Evolutionary conservation across 2,113 vertebrate species (phyloP).

Genomic region (Poecile atricapillus): DNA sequence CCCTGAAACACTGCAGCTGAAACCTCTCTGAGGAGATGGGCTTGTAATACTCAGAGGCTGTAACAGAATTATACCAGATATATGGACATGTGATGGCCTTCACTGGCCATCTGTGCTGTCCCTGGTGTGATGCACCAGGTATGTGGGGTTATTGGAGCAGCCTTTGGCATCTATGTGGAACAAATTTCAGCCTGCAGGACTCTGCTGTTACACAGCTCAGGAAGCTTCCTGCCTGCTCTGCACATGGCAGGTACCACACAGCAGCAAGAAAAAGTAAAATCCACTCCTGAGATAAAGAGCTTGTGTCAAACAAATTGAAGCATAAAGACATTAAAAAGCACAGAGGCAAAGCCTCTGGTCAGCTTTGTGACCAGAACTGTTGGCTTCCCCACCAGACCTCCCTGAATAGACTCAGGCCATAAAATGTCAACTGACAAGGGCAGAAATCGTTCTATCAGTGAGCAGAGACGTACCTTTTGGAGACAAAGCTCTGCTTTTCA

Average conservation of each 20-base stretch:
- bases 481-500: neutral
- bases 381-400: neutral
- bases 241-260: neutral
- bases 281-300: neutral
- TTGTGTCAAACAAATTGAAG: neutral
- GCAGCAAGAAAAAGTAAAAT: neutral
- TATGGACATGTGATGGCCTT: neutral
- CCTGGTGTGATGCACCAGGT: neutral
- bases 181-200: neutral
- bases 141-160: fast-evolving
- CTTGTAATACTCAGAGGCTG: neutral
- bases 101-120: neutral
- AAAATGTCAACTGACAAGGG: neutral
- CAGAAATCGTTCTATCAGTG: neutral
- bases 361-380: neutral
- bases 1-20: neutral
- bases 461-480: neutral
- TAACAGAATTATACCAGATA: neutral
- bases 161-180: neutral
- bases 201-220: neutral
- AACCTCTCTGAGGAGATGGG: neutral
- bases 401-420: neutral
- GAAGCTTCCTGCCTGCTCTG: neutral
- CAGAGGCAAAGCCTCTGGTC: neutral
- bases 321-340: neutral